phyloP scores from a whole-genome alignment of 2,113 vertebrate species.

The Herpetotheres cachinnans region DNA sequence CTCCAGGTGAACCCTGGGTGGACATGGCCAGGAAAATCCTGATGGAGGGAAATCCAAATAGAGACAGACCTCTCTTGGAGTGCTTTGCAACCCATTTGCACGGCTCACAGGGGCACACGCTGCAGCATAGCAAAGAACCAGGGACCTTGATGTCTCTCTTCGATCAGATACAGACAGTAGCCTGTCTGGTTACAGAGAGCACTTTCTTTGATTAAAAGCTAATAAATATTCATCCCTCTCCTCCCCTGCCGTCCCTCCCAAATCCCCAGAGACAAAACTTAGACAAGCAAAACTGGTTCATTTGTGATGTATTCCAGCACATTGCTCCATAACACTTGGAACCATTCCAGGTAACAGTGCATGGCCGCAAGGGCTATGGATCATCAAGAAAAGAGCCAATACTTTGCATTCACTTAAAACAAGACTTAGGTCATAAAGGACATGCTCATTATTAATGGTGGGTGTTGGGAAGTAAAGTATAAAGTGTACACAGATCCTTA shows the following conservation, averaged over 20 bases:
- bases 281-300: slow-evolving; percentile 36
- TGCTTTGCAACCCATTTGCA: not conserved
- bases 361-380: not conserved
- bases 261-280: slow-evolving; percentile 22
- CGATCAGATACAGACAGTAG: slow-evolving; percentile 54
- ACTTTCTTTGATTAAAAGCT: slow-evolving; percentile 66
- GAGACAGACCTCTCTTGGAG: not conserved
- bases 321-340: slow-evolving; percentile 46
- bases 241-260: slow-evolving; percentile 35
- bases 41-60: not conserved
- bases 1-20: not conserved
- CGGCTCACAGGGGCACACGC: not conserved
- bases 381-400: slow-evolving; percentile 2
- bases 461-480: slow-evolving; percentile 20
- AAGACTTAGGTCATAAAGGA: slow-evolving; percentile 24
- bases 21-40: fast-evolving
- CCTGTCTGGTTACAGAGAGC: slow-evolving; percentile 41
- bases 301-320: slow-evolving; percentile 13
- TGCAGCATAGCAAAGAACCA: not conserved
- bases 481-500: slow-evolving; percentile 47
- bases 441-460: slow-evolving; percentile 41
- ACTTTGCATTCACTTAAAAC: slow-evolving; percentile 32
- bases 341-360: not conserved
- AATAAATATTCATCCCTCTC: slow-evolving; percentile 62
- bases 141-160: slow-evolving; percentile 42